Evolutionary conservation across 2,113 vertebrate species (phyloP).

Genomic region (Gymnorhina tibicen): DNA sequence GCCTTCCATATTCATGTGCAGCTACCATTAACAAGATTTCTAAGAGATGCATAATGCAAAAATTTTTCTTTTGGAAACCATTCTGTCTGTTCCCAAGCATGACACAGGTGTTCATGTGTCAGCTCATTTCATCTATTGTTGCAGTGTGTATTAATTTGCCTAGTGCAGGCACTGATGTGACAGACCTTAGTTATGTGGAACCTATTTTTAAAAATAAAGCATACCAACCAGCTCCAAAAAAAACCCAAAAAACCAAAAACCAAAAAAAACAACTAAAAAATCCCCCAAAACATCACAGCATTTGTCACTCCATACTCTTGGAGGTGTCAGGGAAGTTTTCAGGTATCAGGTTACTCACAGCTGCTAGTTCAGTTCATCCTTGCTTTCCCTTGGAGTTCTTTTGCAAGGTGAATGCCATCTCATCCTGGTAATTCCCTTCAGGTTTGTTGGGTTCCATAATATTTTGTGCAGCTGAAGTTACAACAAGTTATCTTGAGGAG

Average conservation of each 20-base stretch:
- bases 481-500: neutral
- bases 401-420: neutral
- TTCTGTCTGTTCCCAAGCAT: neutral
- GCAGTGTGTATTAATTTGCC: neutral
- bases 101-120: neutral
- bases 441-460: neutral
- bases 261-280: neutral
- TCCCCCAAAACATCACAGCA: rapidly evolving
- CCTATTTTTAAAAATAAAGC: neutral
- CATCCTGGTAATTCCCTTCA: neutral
- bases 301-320: neutral
- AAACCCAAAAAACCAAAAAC: neutral
- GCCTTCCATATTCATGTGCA: neutral
- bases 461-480: neutral
- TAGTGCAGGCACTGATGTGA: neutral
- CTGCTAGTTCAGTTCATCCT: neutral
- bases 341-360: neutral
- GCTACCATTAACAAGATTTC: neutral
- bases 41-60: neutral
- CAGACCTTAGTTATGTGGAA: neutral
- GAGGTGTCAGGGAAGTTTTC: neutral
- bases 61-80: neutral
- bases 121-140: neutral
- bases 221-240: neutral
- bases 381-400: neutral